Percentiles rank a stretch among this genome's conserved stretches.
Evolutionary conservation across 2,113 vertebrate genomes (phyloP).

Genomic region (Alouatta palliata): DNA sequence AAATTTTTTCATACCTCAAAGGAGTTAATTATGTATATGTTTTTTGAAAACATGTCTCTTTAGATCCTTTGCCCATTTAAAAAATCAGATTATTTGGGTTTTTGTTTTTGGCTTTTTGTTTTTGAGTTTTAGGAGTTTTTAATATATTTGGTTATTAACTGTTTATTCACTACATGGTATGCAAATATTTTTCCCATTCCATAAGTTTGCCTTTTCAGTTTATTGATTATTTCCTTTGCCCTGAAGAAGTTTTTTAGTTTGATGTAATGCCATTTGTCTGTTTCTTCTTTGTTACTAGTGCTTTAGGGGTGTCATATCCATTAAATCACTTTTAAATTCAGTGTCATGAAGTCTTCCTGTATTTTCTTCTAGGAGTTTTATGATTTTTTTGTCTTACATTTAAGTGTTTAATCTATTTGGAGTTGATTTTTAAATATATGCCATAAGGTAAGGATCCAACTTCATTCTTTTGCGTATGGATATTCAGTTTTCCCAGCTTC

Average conservation of each 20-base stretch:
- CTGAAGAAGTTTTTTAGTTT: background rate
- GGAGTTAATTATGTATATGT: background rate
- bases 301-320: background rate
- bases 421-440: background rate
- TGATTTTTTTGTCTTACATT: background rate
- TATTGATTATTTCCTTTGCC: background rate
- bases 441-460: background rate
- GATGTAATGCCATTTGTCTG: background rate
- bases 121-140: background rate
- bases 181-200: background rate
- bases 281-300: background rate
- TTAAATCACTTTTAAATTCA: background rate
- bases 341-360: background rate
- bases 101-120: background rate
- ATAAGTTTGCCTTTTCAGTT: background rate
- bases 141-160: background rate
- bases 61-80: background rate
- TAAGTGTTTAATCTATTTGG: slow-evolving; percentile 7
- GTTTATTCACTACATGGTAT: background rate
- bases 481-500: background rate
- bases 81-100: background rate
- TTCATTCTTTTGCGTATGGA: background rate
- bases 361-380: background rate
- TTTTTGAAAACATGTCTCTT: background rate
- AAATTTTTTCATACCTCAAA: no score